Conservation (phyloP, 1,140 invertebrate genomes). For the Bombus pyrosoma region DNA sequence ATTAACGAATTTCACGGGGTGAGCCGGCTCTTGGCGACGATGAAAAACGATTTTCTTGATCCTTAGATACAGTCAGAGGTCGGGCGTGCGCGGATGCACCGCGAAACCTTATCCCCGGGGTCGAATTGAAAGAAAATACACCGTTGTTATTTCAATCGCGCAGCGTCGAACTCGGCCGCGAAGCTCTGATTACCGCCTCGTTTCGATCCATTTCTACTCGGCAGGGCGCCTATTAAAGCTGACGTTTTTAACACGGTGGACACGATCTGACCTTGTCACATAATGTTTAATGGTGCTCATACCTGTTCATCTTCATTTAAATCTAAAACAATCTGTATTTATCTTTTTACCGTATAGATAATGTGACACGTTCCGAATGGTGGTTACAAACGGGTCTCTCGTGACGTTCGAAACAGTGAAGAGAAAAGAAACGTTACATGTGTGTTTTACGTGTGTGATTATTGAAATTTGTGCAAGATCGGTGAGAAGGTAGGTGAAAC, state of each 20-base stretch:
- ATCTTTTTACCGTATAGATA: background rate
- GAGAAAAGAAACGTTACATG: background rate
- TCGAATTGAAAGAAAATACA: slow-evolving; percentile 81
- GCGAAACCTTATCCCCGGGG: slow-evolving; percentile 56
- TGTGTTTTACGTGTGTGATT: background rate
- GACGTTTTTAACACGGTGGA: background rate
- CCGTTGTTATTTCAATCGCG: slow-evolving; percentile 77
- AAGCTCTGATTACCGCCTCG: slow-evolving; percentile 29
- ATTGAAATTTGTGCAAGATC: background rate
- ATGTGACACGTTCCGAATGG: background rate
- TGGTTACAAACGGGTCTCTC: background rate
- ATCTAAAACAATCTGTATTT: background rate
- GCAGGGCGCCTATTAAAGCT: background rate
- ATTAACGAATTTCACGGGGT: slow-evolving; percentile 35
- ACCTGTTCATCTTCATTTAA: background rate
- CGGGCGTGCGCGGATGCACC: slow-evolving; percentile 11
- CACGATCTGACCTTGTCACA: background rate
- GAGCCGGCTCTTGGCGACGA: background rate
- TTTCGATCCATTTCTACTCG: slow-evolving; percentile 5
- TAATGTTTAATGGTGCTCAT: background rate
- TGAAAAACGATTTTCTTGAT: slow-evolving; percentile 53
- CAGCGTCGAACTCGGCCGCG: slow-evolving; percentile 7
- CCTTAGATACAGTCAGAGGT: slow-evolving; percentile 49
- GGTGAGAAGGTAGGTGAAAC: background rate
- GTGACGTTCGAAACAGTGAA: background rate